A percentile compares a stretch with the other conserved stretches of the same genome.
These are phyloP conservation scores for Eolophus roseicapilla DNA, from an alignment of 2,113 vertebrate species.

Conservation along the genomic window DNA sequence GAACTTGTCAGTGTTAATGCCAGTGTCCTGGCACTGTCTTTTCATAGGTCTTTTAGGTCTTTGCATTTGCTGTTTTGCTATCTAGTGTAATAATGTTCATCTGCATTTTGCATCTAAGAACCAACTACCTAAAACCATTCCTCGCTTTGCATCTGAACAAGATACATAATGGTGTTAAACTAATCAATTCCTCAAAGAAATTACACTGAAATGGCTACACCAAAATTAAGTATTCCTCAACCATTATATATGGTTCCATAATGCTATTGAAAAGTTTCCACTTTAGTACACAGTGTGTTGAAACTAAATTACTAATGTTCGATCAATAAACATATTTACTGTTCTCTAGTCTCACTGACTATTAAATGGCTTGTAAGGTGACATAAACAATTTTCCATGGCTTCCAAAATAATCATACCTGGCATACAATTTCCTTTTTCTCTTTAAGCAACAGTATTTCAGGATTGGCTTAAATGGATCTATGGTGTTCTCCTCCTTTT, in stretches of 20 bases:
- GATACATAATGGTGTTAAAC: not conserved
- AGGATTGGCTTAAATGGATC: not conserved
- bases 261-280: not conserved
- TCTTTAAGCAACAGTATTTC: not conserved
- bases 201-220: not conserved
- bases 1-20: not conserved
- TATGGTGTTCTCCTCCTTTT: not conserved
- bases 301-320: conserved; percentile 14
- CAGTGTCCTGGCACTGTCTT: not conserved
- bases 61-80: not conserved
- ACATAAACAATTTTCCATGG: not conserved
- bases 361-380: conserved; percentile 37
- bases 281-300: not conserved
- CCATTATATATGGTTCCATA: not conserved
- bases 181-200: not conserved
- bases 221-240: not conserved
- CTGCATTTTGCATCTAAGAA: not conserved
- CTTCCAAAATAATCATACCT: conserved; percentile 31
- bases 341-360: not conserved
- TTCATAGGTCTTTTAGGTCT: not conserved
- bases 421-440: conserved; percentile 9
- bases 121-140: not conserved
- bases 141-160: not conserved
- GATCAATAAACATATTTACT: conserved; percentile 32
- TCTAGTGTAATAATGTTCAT: not conserved